Evolutionary conservation across 2,888 invertebrate genomes (phyloP).

Genomic region (Autographa pulchrina): DNA sequence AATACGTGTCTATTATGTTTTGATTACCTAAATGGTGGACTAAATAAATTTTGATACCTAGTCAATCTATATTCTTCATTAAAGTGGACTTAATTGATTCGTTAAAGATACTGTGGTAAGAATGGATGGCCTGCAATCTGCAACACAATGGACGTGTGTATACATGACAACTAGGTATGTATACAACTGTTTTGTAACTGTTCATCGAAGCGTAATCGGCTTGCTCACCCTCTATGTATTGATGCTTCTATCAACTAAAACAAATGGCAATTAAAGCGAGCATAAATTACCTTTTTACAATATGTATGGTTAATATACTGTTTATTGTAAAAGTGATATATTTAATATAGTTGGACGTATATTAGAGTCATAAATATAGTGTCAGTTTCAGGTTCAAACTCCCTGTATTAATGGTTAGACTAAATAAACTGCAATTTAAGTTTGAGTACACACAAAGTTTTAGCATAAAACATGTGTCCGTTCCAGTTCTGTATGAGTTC

Average conservation of each 20-base stretch:
- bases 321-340: not conserved
- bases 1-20: too few species aligned
- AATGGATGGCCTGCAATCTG: slow-evolving; percentile 1
- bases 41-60: too few species aligned
- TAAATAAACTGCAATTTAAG: slow-evolving; percentile 29
- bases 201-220: not conserved
- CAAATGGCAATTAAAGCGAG: not conserved
- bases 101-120: not conserved
- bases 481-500: slow-evolving; percentile 47
- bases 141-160: not conserved
- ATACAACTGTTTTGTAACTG: not conserved
- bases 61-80: not conserved
- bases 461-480: slow-evolving; percentile 44
- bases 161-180: not conserved
- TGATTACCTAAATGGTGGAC: too few species aligned
- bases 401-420: slow-evolving; percentile 19
- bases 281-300: not conserved
- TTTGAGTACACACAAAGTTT: slow-evolving; percentile 38
- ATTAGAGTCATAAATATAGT: slow-evolving; percentile 20
- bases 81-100: not conserved
- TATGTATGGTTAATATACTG: not conserved
- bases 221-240: slow-evolving; percentile 3
- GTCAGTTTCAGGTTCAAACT: slow-evolving; percentile 14
- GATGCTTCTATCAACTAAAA: not conserved
- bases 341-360: slow-evolving; percentile 5